Evolutionary conservation across 1,140 invertebrate genomes (phyloP).

Genomic region (Drosophila lini): DNA sequence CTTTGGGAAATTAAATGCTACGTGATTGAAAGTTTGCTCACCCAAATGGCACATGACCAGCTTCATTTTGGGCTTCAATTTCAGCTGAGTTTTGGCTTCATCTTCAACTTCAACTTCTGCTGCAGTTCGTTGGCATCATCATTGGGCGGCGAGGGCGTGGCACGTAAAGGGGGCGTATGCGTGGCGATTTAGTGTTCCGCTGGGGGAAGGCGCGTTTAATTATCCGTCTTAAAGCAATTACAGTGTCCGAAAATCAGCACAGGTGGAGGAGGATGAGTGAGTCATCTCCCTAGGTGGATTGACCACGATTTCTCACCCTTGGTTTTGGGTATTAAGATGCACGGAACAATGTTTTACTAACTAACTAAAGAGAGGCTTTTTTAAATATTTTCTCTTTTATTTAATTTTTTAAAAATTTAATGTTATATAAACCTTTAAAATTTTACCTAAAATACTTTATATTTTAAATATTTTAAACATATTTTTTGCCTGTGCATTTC

Average conservation of each 20-base stretch:
- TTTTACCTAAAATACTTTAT: background rate
- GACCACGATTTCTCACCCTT: background rate
- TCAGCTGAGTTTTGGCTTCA: constrained; percentile 26
- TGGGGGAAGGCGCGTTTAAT: constrained; percentile 48
- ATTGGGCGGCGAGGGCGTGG: constrained; percentile 21
- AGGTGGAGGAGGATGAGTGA: constrained; percentile 5
- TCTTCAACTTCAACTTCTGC: constrained; percentile 26
- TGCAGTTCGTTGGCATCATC: constrained; percentile 50
- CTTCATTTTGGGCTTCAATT: constrained; percentile 42
- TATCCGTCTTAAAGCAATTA: constrained; percentile 50
- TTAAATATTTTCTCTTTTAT: background rate
- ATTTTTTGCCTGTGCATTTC: background rate
- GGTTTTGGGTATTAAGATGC: background rate
- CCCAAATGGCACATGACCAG: constrained; percentile 55
- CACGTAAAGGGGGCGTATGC: constrained; percentile 27
- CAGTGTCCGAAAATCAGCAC: constrained; percentile 32
- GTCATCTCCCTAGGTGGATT: background rate
- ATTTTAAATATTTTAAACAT: background rate
- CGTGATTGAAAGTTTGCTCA: constrained; percentile 64
- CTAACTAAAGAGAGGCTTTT: too few relatives aligned
- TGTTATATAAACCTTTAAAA: too few relatives aligned
- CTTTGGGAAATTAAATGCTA: constrained; percentile 69
- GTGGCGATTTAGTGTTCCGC: constrained; percentile 48
- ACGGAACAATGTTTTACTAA: background rate
- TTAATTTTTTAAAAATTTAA: background rate